Conservation (phyloP, 2,797 vertebrate genomes). For the Sarcophilus harrisii region DNA sequence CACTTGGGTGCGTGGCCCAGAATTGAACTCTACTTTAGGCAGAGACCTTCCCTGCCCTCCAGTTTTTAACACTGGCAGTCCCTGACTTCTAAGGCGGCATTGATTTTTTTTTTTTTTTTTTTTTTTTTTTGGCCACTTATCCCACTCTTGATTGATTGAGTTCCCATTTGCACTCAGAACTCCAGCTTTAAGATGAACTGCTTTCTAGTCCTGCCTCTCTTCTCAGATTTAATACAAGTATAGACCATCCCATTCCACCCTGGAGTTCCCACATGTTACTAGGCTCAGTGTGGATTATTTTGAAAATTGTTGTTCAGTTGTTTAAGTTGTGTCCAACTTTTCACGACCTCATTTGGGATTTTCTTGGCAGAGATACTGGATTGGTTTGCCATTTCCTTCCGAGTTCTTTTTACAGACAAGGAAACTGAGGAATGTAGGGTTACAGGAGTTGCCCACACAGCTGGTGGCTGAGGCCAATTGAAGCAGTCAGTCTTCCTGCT, state of each 20-base stretch:
- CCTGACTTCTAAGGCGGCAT: no score
- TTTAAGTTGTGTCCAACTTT: no score
- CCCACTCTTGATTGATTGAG: no score
- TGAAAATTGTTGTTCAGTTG: not conserved
- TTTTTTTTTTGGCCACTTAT: no score
- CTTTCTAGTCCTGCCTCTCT: not conserved
- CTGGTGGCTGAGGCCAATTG: not conserved
- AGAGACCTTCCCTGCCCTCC: no score
- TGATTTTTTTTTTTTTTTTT: no score
- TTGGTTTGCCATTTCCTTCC: not conserved
- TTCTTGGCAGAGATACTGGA: not conserved
- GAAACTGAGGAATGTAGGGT: not conserved
- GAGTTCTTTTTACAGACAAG: not conserved
- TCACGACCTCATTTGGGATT: not conserved
- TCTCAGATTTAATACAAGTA: not conserved
- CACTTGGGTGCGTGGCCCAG: no score
- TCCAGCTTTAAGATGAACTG: no score
- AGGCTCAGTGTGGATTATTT: not conserved
- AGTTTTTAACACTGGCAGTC: no score
- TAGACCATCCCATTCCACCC: not conserved
- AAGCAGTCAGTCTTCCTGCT: not conserved
- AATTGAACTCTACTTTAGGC: no score
- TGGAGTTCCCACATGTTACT: not conserved
- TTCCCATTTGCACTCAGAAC: no score
- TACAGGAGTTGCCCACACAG: not conserved